Base-by-base conservation (phyloP, 2,888 invertebrate species). In the Bibio marci region DNA sequence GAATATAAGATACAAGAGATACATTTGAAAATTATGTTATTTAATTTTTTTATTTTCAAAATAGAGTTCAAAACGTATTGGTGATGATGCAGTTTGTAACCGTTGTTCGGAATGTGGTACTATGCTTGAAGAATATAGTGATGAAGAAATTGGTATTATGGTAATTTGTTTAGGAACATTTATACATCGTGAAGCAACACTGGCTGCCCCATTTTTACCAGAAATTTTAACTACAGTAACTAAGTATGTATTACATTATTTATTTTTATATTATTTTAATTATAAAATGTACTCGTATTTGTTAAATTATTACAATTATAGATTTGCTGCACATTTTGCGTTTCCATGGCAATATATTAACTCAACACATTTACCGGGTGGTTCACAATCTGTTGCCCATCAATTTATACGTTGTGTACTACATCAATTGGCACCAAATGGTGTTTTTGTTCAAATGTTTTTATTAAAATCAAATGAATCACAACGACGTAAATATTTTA, bases 401-500 rank as follows among this genome's bases (percentile, higher is more conserved):
- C 98, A 98, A 65, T 94, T 97, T 65, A 68, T 98, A 43, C 76
- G 98, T 48, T 97, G 95, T 57, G 85, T 91, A 44, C 69, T 98
- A 39, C 97, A 98, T 57, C 94, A 97, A 63, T 67, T 98, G 39
- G 91, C 95, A 1, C 92, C 94, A 0, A 92, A 97, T 61, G 92
- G 94, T 46, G 85, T 98, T 44, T 97, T 97, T 59, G 71, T 87
- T 46, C 95, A 97, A 65, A 77, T 98, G 56, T 94, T 97, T 59
- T 79, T 90, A 60, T 87, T 87, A 12, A 76, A 83, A 53, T 78
- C 85, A 43, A 81, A 82, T 47, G 83, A 56, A 46, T 55, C 56
- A 51, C 50, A 57, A 33, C 73, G 85, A 11, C 71, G 76, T 47
- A 80, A 83, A 57, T 91, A 95, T 57, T 92, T 95, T 67, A 86